Evolutionary conservation across 1,140 invertebrate genomes (phyloP).

Genomic region (Reticulitermes speratus): DNA sequence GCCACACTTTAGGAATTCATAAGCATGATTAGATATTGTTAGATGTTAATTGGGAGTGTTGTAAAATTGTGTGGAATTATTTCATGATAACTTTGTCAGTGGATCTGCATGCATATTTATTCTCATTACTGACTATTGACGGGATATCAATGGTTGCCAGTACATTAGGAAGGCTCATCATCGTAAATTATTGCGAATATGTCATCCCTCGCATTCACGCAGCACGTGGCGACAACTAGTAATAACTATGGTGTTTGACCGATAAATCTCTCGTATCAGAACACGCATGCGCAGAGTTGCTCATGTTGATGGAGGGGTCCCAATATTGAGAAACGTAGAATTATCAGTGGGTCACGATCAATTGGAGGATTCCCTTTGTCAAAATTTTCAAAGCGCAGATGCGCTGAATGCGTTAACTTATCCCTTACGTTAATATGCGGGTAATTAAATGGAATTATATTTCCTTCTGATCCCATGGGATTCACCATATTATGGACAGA

Average conservation of each 20-base stretch:
- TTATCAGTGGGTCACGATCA: not conserved
- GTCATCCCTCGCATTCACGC: not conserved
- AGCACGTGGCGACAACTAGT: constrained; percentile 4
- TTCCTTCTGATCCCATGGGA: not conserved
- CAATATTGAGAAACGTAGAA: not conserved
- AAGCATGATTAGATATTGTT: too few species aligned
- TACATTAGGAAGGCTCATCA: not conserved
- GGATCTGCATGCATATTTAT: too few species aligned
- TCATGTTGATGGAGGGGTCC: not conserved
- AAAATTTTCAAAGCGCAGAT: not conserved
- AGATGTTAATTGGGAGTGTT: too few species aligned
- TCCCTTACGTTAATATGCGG: not conserved
- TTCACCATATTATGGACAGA: not conserved
- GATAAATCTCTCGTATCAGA: not conserved
- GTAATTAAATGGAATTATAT: not conserved
- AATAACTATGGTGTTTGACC: constrained; percentile 3
- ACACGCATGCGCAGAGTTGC: not conserved
- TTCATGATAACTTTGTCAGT: too few species aligned
- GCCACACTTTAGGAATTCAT: too few species aligned
- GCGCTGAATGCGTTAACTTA: not conserved
- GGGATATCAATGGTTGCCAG: not conserved
- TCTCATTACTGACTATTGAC: not conserved
- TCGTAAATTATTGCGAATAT: not conserved
- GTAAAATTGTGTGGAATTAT: too few species aligned
- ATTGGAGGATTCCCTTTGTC: not conserved